phyloP scores from a whole-genome alignment of 2,888 invertebrate genomes.

The Bombylius discolor region DNA sequence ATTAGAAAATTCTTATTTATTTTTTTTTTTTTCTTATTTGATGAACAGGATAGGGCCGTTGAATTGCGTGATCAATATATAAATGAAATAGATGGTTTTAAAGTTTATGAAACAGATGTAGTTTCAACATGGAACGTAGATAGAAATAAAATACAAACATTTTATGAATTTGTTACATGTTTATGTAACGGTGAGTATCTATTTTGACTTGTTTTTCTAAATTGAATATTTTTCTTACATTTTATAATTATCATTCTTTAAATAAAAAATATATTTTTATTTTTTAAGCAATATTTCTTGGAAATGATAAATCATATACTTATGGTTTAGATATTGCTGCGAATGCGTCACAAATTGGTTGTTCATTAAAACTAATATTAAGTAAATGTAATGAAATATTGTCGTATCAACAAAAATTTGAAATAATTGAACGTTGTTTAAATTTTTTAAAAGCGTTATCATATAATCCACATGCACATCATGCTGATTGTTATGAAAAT shows the following conservation, averaged over 20 bases:
- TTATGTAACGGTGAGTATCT: constrained; percentile 23
- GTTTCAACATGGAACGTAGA: constrained; percentile 26
- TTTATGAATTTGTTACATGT: constrained; percentile 23
- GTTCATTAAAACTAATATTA: constrained; percentile 28
- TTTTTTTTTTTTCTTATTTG: not conserved
- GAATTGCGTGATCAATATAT: constrained; percentile 33
- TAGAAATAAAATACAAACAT: constrained; percentile 3
- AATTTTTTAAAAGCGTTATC: constrained; percentile 28
- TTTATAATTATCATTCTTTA: not conserved
- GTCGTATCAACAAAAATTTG: constrained; percentile 29
- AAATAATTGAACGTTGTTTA: constrained; percentile 29
- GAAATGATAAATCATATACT: constrained; percentile 20
- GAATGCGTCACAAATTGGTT: constrained; percentile 28
- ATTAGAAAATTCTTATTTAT: not conserved
- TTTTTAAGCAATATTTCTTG: constrained; percentile 23
- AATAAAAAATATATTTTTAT: not conserved
- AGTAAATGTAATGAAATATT: constrained; percentile 30
- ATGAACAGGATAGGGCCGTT: constrained; percentile 27
- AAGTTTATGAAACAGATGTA: constrained; percentile 23
- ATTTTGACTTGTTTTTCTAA: not conserved
- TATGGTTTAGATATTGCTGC: constrained; percentile 23
- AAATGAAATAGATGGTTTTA: constrained; percentile 22
- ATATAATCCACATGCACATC: constrained; percentile 26
- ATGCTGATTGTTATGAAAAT: constrained; percentile 26
- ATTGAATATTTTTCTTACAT: not conserved